Conservation (phyloP, 2,888 invertebrate genomes). For the Alcis repandata region DNA sequence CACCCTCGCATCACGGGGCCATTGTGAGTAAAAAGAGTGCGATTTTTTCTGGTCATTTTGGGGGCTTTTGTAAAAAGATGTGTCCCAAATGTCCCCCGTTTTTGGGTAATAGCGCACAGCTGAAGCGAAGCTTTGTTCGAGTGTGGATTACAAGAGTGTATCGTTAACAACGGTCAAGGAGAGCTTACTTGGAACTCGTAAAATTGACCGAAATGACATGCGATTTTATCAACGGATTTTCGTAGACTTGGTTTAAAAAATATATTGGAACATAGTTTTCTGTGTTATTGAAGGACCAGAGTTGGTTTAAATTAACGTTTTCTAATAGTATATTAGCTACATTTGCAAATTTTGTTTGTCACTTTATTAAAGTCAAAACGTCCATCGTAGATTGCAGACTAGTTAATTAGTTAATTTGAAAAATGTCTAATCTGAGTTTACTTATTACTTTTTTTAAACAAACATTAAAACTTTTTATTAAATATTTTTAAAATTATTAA, state of each 20-base stretch:
- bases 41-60: slow-evolving; percentile 83
- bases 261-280: no score
- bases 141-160: slow-evolving; percentile 62
- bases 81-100: slow-evolving; percentile 74
- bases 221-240: slow-evolving; percentile 28
- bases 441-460: no score
- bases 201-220: slow-evolving; percentile 34
- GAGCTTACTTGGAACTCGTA: slow-evolving; percentile 25
- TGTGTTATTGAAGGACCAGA: no score
- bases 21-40: slow-evolving; percentile 78
- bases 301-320: background rate
- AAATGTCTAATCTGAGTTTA: no score
- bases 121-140: slow-evolving; percentile 62
- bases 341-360: no score
- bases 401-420: no score
- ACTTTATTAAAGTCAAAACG: no score
- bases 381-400: no score
- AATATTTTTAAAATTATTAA: no score
- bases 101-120: slow-evolving; percentile 76
- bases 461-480: no score
- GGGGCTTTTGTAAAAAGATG: slow-evolving; percentile 81
- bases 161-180: slow-evolving; percentile 37
- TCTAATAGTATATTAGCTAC: no score
- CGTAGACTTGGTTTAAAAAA: no score
- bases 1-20: slow-evolving; percentile 79